A percentile compares a stretch with the other conserved stretches of the same genome.
Evolutionary conservation across 2,113 vertebrate species (phyloP).

Genomic region (Vulpes vulpes): DNA sequence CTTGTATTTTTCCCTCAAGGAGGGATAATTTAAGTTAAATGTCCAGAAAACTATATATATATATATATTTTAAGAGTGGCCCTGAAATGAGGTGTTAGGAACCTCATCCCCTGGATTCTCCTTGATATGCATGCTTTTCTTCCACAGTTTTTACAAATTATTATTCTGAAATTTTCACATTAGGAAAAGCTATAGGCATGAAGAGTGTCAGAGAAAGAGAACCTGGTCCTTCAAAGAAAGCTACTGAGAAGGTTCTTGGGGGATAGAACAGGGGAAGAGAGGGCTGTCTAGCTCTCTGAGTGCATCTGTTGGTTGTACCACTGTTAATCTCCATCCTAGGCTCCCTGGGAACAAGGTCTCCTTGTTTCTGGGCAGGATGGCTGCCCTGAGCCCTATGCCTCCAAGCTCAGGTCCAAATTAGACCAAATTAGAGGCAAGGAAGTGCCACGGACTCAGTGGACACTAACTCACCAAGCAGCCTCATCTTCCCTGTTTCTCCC

Average conservation of each 20-base stretch:
- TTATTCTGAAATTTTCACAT: not conserved
- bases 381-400: not conserved
- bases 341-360: not conserved
- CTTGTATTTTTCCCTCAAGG: constrained; percentile 64
- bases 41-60: not conserved
- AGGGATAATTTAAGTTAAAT: constrained; percentile 50
- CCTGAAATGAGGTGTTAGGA: not conserved
- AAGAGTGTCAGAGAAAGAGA: not conserved
- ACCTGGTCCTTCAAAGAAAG: not conserved
- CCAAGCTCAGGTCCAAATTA: not conserved
- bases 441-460: not conserved
- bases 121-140: not conserved
- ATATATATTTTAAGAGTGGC: not conserved
- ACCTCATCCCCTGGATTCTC: not conserved
- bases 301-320: not conserved
- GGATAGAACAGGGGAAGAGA: not conserved
- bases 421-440: not conserved
- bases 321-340: not conserved
- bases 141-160: not conserved
- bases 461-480: not conserved
- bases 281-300: not conserved
- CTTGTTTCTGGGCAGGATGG: not conserved
- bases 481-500: not conserved
- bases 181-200: not conserved
- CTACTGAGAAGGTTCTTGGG: not conserved